Evolutionary conservation across 2,113 vertebrate genomes (phyloP), one percentile per base, ranked within the genome.

Genomic region (Trinectes maculatus): DNA sequence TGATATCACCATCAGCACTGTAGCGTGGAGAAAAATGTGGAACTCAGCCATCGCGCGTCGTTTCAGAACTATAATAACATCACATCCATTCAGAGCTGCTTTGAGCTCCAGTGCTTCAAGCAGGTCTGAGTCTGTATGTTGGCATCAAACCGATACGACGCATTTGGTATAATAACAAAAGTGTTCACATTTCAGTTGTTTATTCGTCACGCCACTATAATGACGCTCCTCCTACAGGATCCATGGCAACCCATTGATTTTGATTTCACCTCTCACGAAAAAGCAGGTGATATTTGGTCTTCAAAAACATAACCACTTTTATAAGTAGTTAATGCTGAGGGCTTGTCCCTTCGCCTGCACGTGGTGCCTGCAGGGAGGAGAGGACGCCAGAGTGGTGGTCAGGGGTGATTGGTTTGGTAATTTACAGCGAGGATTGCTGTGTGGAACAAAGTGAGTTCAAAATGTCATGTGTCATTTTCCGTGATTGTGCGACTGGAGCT

Each of bases 401-500:
- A 62, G 4, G 72, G 70, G 64, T 78, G 67, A 86, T 76, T 80
- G 75, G 67, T 79, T 76, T 54, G 54, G 75, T 80, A 72, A 84
- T 85, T 87, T 77, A 72, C 65, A 64, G 71, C 6, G 10, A 69
- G 58, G 54, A 72, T 56, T 46, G 51, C 68, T 68, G 26, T 48
- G 47, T 60, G 71, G 72, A 79, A 76, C 67, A 80, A 81, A 85
- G 78, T 71, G 58, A 81, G 72, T 74, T 66, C 5, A 43, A 86
- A 87, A 87, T 85, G 79, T 83, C 83, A 84, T 79, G 69, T 82
- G 77, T 77, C 66, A 74, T 78, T 79, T 79, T 80, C 63, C 68
- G 54, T 77, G 53, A 86, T 79, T 77, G 86, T 68, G 58, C 68
- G 34, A 61, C 63, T 74, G n/a, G 29, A 69, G 56, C 28, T 43